These are phyloP conservation scores for Pelecanus crispus DNA, from an alignment of 2,113 vertebrate genomes.

Conservation along the genomic window DNA sequence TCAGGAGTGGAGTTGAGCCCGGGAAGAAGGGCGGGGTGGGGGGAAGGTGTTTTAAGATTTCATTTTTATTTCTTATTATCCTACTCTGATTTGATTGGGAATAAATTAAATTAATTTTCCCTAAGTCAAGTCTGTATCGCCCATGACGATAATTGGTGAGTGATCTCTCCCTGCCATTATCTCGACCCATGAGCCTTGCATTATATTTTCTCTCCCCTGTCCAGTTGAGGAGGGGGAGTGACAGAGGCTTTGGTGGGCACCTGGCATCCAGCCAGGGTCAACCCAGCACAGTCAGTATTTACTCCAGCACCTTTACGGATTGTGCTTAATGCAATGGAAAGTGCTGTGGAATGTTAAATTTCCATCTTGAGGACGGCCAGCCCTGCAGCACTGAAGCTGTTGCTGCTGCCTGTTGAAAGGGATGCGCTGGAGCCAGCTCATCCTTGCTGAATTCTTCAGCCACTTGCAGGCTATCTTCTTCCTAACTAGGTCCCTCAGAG, in stretches of 20 bases:
- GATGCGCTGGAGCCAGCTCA: neutral
- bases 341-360: neutral
- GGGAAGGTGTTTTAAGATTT: neutral
- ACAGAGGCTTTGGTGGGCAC: neutral
- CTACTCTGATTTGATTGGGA: neutral
- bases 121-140: neutral
- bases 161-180: neutral
- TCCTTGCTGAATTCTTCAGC: neutral
- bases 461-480: accelerated
- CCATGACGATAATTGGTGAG: neutral
- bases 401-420: neutral
- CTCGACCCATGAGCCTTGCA: neutral
- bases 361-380: neutral
- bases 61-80: neutral
- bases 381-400: neutral
- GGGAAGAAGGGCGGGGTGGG: neutral
- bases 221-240: neutral
- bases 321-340: neutral
- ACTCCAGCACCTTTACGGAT: neutral
- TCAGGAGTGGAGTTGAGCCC: neutral
- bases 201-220: neutral
- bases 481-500: neutral
- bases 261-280: neutral
- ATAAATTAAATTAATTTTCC: neutral
- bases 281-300: neutral